A percentile compares a stretch with the other conserved stretches of the same genome.
These are phyloP conservation scores for Papilio polytes DNA, from an alignment of 1,140 invertebrate genomes.

Conservation along the genomic window DNA sequence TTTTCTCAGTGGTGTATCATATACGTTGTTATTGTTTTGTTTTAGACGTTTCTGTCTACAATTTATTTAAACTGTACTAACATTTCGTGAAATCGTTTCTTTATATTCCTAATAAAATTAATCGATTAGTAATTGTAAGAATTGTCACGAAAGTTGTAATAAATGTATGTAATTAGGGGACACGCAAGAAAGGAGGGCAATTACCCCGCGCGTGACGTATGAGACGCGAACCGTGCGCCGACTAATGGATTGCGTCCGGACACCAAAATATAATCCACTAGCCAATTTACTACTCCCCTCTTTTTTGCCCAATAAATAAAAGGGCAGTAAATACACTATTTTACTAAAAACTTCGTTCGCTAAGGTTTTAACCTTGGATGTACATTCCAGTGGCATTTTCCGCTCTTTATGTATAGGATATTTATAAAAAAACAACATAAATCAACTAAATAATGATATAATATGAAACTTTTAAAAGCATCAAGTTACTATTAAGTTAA, in stretches of 20 bases:
- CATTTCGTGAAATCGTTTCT: too few species aligned
- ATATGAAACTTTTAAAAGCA: neutral
- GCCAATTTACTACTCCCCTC: neutral
- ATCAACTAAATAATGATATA: neutral
- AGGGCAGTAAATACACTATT: too few species aligned
- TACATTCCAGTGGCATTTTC: neutral
- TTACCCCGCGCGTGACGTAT: slow-evolving; percentile 12
- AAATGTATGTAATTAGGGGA: slow-evolving; percentile 15
- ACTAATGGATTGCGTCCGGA: slow-evolving; percentile 6
- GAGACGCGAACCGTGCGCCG: neutral
- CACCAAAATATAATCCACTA: neutral
- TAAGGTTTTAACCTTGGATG: too few species aligned
- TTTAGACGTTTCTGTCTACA: too few species aligned
- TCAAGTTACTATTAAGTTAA: neutral
- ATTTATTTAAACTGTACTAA: too few species aligned
- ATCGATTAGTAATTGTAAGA: neutral
- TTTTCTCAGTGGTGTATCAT: slow-evolving; percentile 5
- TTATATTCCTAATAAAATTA: too few species aligned
- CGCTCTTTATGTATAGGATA: too few species aligned
- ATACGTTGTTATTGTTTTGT: neutral
- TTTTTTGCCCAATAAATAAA: too few species aligned
- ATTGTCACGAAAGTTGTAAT: neutral
- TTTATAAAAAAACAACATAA: neutral
- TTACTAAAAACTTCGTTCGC: too few species aligned
- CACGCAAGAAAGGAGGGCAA: slow-evolving; percentile 14